A percentile compares a stretch with the other conserved stretches of the same genome.
phyloP scores from a whole-genome alignment of 2,797 vertebrate genomes.

The Coilia nasus region DNA sequence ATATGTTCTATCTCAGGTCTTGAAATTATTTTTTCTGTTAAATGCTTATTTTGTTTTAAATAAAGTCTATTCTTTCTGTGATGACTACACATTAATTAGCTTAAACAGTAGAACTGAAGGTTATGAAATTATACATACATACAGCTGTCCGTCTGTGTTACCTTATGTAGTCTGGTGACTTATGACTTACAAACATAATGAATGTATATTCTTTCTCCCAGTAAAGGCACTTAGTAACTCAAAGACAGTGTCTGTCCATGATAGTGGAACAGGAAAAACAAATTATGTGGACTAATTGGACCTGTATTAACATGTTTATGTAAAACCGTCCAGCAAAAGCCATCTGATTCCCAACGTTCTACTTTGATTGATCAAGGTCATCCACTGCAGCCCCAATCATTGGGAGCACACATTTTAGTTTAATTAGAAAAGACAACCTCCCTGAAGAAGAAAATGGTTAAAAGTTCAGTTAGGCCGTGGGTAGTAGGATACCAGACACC shows the following conservation, averaged over 20 bases:
- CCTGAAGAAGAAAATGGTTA: too few species aligned
- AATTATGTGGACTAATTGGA: background rate
- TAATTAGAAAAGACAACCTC: too few species aligned
- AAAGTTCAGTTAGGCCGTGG: too few species aligned
- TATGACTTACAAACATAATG: background rate
- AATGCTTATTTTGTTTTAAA: slow-evolving; percentile 16
- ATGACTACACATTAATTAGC: background rate
- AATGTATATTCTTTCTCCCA: background rate
- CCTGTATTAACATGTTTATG: background rate
- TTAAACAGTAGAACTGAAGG: background rate
- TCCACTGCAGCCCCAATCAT: background rate
- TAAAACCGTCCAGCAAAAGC: background rate
- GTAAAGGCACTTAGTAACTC: too few species aligned
- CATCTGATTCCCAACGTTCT: too few species aligned
- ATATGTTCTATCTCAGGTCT: slow-evolving; percentile 5
- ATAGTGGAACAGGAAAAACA: too few species aligned
- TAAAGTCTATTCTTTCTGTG: background rate
- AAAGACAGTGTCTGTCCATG: too few species aligned
- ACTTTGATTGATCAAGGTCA: background rate
- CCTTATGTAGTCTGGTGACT: background rate
- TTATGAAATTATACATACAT: background rate
- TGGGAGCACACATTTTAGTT: background rate
- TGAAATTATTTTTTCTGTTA: background rate
- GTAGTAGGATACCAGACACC: too few species aligned
- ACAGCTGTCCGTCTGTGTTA: background rate